Conservation (phyloP, 1,140 invertebrate genomes). For the Ceratosolen fusciceps region DNA sequence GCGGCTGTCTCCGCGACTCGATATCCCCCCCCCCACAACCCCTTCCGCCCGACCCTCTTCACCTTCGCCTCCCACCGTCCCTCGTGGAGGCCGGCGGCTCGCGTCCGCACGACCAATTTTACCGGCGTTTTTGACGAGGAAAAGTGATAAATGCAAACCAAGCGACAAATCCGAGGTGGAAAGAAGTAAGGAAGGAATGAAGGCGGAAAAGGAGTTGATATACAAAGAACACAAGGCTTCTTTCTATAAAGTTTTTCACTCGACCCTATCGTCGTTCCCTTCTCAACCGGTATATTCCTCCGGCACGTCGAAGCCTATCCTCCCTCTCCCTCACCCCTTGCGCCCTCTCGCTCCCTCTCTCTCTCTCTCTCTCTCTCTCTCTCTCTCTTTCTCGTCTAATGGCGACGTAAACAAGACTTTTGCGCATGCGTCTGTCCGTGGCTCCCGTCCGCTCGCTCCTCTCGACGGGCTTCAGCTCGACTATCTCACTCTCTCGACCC, state of each 20-base stretch:
- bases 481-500: neutral
- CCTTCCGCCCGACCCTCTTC: too few relatives aligned
- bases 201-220: neutral
- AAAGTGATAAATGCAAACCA: neutral
- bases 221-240: neutral
- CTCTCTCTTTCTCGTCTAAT: too few relatives aligned
- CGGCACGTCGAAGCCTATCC: conserved; percentile 15
- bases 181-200: too few relatives aligned
- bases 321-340: too few relatives aligned
- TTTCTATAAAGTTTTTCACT: conserved; percentile 7
- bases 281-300: conserved; percentile 16
- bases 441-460: neutral
- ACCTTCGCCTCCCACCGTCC: too few relatives aligned
- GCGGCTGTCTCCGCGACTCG: too few relatives aligned
- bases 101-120: neutral
- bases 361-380: too few relatives aligned
- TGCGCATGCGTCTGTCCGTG: conserved; percentile 59
- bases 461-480: neutral
- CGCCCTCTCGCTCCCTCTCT: too few relatives aligned
- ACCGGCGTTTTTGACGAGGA: neutral
- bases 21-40: too few relatives aligned
- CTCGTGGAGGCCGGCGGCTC: too few relatives aligned
- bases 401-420: conserved; percentile 66
- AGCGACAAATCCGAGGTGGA: too few relatives aligned
- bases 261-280: neutral